Base-by-base conservation (phyloP, 2,113 vertebrate species). In the Martes martes region DNA sequence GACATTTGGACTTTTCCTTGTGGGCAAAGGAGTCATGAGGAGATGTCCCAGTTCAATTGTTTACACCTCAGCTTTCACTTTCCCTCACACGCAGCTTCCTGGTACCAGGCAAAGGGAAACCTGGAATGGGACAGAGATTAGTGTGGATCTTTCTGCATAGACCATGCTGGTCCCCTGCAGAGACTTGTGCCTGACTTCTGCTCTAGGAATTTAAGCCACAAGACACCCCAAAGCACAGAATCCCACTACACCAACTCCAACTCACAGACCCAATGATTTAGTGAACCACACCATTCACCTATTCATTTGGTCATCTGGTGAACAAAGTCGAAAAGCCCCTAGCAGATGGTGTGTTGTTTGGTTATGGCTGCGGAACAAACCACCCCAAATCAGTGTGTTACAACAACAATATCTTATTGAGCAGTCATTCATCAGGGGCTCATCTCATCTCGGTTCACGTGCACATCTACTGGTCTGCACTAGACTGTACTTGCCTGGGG, bases 331-430 rank as follows among this genome's bases (percentile, higher is more conserved):
- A 36, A 57, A 67, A 52, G 31, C 45, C 36, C 31, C 16, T 2
- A 15, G 73, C 1, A 31, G 19, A 31, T 2, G 65, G 13, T 23
- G 36, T 31, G 36, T 74, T 28, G 2, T 26, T 47, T 61, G 57
- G 65, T 31, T 31, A 76, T 5, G 1, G 74, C 94, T 36, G 52
- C 6, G n/a, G 42, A 95, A 94, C 85, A 63, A 90, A 69, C 21
- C 45, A 4, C 11, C 18, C 57, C 74, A 36, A 24, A 33, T 47
- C 47, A n/a, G 65, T 4, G 21, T 45, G 26, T 65, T 45, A 2
- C 0, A 1, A 10, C 13, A 24, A 18, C 4, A 2, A 0, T 2
- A 7, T n/a, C 65, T 39, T 42, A 16, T 6, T 8, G 76, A 8
- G 15, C 26, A 31, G 18, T 13, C 42, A 0, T 69, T 88, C n/a